Evolutionary conservation across 2,113 vertebrate genomes (phyloP).

Genomic region (Tetrax tetrax): DNA sequence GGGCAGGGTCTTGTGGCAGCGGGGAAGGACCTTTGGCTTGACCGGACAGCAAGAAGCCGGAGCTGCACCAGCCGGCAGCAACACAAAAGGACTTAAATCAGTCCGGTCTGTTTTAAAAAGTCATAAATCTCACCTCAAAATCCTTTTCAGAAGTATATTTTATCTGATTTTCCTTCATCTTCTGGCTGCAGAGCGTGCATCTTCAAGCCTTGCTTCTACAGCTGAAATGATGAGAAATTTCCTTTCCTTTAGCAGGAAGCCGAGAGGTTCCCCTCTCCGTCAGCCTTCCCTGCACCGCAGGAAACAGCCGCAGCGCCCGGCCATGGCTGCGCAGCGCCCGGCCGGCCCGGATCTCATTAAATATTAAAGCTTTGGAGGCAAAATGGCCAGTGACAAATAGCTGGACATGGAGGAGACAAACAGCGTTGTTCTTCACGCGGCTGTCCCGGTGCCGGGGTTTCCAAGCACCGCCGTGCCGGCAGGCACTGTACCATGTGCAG

Average conservation of each 20-base stretch:
- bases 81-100: not conserved
- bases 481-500: not conserved
- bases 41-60: not conserved
- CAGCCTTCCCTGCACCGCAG: not conserved
- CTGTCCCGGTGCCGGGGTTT: conserved; percentile 47
- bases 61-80: not conserved
- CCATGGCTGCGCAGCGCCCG: conserved; percentile 5
- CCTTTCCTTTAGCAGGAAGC: not conserved
- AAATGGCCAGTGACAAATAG: conserved; percentile 43
- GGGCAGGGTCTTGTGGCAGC: not conserved
- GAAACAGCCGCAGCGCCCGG: not conserved
- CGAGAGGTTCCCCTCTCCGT: not conserved
- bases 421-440: not conserved
- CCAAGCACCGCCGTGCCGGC: not conserved
- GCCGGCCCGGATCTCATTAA: conserved; percentile 33
- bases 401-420: conserved; percentile 8
- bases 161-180: not conserved
- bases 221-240: not conserved
- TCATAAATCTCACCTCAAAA: not conserved
- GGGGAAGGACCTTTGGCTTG: not conserved
- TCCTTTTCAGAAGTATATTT: conserved; percentile 4
- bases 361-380: conserved; percentile 50
- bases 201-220: not conserved
- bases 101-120: not conserved
- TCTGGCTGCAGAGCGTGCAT: not conserved